Conservation (phyloP, 2,797 vertebrate species). For the Dryobates pubescens region DNA sequence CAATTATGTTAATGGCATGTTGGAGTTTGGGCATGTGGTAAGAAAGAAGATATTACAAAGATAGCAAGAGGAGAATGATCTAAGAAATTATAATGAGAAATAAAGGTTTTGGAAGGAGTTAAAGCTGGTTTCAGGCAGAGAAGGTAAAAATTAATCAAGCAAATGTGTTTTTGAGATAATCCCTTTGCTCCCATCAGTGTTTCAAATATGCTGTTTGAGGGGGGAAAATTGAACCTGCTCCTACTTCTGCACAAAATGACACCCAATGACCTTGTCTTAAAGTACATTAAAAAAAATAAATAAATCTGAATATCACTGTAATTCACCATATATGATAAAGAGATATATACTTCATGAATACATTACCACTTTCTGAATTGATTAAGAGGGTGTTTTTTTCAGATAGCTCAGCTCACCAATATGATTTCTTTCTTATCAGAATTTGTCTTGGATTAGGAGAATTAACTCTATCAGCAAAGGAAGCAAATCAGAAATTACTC, state of each 20-base stretch:
- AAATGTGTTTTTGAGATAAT: not conserved
- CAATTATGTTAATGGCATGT: not conserved
- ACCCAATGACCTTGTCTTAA: not conserved
- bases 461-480: not conserved
- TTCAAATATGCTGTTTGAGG: not conserved
- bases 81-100: not conserved
- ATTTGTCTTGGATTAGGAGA: not conserved
- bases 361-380: not conserved
- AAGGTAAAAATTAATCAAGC: not conserved
- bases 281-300: not conserved
- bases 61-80: fast-evolving
- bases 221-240: not conserved
- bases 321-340: not conserved
- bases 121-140: not conserved
- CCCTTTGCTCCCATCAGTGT: not conserved
- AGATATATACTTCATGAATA: not conserved
- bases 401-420: not conserved
- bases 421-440: not conserved
- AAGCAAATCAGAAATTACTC: not conserved
- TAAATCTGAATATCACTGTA: not conserved
- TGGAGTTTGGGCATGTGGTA: not conserved
- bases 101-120: not conserved
- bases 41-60: not conserved
- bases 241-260: not conserved
- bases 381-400: not conserved